phyloP scores from a whole-genome alignment of 2,888 invertebrate species.

The Andrena haemorrhoa region DNA sequence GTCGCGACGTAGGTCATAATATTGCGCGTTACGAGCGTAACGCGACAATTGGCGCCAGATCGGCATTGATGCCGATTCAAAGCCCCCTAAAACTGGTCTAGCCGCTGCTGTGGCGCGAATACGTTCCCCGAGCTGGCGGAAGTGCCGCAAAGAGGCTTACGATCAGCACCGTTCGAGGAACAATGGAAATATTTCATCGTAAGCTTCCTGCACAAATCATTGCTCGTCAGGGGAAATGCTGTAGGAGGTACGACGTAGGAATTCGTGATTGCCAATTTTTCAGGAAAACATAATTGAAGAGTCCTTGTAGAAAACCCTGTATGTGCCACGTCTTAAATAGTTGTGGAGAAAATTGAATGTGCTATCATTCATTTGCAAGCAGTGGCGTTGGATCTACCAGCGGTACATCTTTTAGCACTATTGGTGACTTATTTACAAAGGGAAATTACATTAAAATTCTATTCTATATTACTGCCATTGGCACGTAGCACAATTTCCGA shows the following conservation, averaged over 20 bases:
- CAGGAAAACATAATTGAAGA: background rate
- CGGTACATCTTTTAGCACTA: too few species aligned
- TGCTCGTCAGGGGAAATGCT: conserved; percentile 12
- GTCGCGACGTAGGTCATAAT: conserved; percentile 43
- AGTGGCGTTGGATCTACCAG: too few species aligned
- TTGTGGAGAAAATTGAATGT: too few species aligned
- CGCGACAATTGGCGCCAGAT: conserved; percentile 41
- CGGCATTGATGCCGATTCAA: conserved; percentile 36
- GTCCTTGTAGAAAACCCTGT: too few species aligned
- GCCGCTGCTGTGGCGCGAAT: background rate
- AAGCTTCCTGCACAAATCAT: conserved; percentile 31
- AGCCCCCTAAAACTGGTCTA: conserved; percentile 38
- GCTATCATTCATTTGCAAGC: too few species aligned
- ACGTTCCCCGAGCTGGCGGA: background rate
- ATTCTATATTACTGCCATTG: too few species aligned
- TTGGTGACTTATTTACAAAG: too few species aligned
- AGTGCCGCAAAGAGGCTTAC: conserved; percentile 22
- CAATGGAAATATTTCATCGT: conserved; percentile 40
- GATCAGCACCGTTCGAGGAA: conserved; percentile 25
- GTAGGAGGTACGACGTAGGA: background rate
- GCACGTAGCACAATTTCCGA: too few species aligned
- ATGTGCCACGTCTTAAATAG: too few species aligned
- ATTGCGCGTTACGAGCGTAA: conserved; percentile 16
- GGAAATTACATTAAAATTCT: too few species aligned
- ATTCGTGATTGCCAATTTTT: background rate